A percentile compares a stretch with the other conserved stretches of the same genome.
Evolutionary conservation across 2,888 invertebrate species (phyloP).

Genomic region (Ctena decussata): DNA sequence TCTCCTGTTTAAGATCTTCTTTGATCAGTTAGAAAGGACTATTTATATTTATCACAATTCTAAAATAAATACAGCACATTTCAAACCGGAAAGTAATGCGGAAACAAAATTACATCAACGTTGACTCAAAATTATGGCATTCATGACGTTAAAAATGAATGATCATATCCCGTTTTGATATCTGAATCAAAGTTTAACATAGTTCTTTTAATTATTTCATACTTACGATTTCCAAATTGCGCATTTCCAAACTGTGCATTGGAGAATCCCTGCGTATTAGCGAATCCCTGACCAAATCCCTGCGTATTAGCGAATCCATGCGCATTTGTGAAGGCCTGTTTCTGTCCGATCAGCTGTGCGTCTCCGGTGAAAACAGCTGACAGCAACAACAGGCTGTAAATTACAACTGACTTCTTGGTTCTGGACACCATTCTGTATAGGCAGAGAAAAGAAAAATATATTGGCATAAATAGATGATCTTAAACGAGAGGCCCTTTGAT

Average conservation of each 20-base stretch:
- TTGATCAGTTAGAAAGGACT: no score
- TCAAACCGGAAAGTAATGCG: no score
- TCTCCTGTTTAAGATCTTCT: no score
- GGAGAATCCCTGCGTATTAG: neutral
- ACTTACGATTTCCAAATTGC: neutral
- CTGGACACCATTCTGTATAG: constrained; percentile 13
- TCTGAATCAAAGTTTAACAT: no score
- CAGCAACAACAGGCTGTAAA: constrained; percentile 15
- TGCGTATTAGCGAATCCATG: constrained; percentile 1
- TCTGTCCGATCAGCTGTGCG: neutral
- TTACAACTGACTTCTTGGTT: constrained; percentile 10
- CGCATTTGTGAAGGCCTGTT: neutral
- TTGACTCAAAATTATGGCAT: no score
- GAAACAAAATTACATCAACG: no score
- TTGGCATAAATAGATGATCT: neutral
- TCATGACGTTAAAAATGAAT: no score
- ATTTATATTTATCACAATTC: no score
- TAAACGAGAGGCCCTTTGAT: no score
- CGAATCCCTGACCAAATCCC: neutral
- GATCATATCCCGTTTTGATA: no score
- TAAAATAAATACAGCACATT: no score
- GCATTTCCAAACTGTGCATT: neutral
- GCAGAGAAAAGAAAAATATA: neutral
- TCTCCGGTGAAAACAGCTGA: neutral
- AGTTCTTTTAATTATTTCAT: no score